Evolutionary conservation across 1,140 invertebrate species (phyloP), one percentile per base, ranked within the genome.

Genomic region (Coboldia fuscipes): DNA sequence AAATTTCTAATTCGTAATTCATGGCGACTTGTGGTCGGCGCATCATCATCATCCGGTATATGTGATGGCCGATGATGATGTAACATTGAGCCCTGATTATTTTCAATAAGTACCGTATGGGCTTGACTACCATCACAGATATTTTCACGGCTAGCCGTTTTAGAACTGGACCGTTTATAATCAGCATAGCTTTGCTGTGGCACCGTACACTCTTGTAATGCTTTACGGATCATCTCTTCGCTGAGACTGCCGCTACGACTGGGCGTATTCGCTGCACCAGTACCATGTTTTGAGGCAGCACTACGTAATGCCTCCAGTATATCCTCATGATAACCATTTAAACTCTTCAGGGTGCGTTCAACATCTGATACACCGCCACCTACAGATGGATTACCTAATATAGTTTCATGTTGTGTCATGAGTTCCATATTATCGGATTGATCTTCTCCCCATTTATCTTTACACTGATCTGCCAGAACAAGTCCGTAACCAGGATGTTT

Each of bases 311-410:
- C 83, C 48, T 86, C 81, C 30, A 93, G 62, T 42, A 93, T 81
- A 43, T 88, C 81, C 43, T 89, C 85, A 46, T 89, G 85, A 52
- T 92, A 93, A 3, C 84, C 85, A 58, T 89, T 88, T 6, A 92
- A 58, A 32, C 71, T 83, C 58, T 85, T 83, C 8, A 89, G 58
- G 2, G 72, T 83, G 24, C 76, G 56, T 47, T 89, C 80, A 43
- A 89, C 79, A 45, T 86, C 73, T 2, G 70, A 68, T 26, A 73
- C 66, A 5, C 68, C 61, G 1, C 65, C 67, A 2, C 64, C 61
- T 4, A 59, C 49, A 48, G 60, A 57, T 53, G 60, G 54, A 55
- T 58, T 54, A 5, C 57, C 54, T 45, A 71, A 56, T 33, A 58
- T 64, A 40, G 72, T 70, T 43, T 78, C 72, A 15, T 70, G 70